Percentiles rank a stretch among this genome's conserved stretches.
Conservation (phyloP, 23 tunicate genomes). For the Phallusia fumigata region DNA sequence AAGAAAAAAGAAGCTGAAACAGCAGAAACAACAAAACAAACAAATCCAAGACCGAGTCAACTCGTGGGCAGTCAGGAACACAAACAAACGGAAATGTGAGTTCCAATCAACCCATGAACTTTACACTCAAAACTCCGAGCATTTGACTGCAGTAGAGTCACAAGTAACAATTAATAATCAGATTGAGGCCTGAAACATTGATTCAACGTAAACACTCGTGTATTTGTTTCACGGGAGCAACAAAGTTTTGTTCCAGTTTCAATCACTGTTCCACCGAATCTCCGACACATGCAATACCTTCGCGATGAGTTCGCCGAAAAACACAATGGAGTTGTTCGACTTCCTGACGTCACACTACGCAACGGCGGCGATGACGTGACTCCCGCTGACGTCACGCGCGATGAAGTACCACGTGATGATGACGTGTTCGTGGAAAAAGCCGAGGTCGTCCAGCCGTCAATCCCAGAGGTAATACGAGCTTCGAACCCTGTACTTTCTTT, state of each 20-base stretch:
- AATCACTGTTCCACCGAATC: constrained; percentile 18
- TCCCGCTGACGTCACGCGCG: background rate
- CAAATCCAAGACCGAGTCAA: constrained; percentile 40
- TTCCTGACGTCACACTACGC: background rate
- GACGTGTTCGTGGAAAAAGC: background rate
- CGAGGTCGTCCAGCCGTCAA: too few species aligned
- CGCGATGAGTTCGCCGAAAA: constrained; percentile 14
- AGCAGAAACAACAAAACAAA: constrained; percentile 47
- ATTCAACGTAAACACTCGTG: background rate
- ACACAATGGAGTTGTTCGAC: background rate
- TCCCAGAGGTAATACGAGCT: background rate
- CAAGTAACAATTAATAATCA: too few species aligned
- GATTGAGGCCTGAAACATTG: background rate
- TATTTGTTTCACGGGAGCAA: background rate
- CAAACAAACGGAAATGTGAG: constrained; percentile 15
- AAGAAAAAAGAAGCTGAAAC: constrained; percentile 27
- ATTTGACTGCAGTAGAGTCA: too few species aligned
- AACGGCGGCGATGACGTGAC: background rate
- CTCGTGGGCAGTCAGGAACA: constrained; percentile 28
- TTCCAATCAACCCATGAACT: too few species aligned
- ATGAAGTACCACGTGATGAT: background rate
- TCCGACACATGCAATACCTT: constrained; percentile 16
- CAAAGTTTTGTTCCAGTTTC: constrained; percentile 18
- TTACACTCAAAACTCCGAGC: too few species aligned
- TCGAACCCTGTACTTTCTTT: too few species aligned